Conservation (phyloP, 2,888 invertebrate genomes). For the Ormyrus pomaceus region DNA sequence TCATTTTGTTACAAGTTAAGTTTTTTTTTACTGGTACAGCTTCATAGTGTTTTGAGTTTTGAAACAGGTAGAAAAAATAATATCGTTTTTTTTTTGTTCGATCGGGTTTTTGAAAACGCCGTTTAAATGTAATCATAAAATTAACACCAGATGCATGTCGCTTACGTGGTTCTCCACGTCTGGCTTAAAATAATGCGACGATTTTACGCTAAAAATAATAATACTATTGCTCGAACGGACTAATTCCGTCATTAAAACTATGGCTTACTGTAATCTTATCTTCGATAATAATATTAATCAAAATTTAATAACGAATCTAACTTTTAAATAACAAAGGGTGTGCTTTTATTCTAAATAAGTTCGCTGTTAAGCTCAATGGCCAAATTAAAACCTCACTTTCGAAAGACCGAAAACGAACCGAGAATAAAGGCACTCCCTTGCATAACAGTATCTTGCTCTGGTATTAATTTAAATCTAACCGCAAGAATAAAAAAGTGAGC, state of each 20-base stretch:
- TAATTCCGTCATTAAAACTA: conserved; percentile 62
- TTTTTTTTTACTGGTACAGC: not conserved
- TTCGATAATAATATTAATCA: conserved; percentile 55
- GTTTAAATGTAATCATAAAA: conserved; percentile 54
- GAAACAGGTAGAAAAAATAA: not conserved
- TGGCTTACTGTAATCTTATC: conserved; percentile 59
- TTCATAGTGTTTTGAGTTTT: not conserved
- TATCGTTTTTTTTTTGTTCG: not conserved
- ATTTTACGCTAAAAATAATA: conserved; percentile 63
- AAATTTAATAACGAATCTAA: conserved; percentile 58
- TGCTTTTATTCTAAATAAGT: conserved; percentile 57
- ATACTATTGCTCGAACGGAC: conserved; percentile 60
- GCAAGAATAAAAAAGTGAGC: conserved; percentile 50
- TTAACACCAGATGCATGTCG: conserved; percentile 71
- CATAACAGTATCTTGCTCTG: conserved; percentile 56
- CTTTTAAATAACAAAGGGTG: conserved; percentile 61
- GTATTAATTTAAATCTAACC: conserved; percentile 62
- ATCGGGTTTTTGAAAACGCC: not conserved
- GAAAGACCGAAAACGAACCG: not conserved
- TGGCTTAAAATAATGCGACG: conserved; percentile 55
- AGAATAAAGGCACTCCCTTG: conserved; percentile 46
- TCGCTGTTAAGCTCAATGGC: not conserved
- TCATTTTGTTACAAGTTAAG: not conserved
- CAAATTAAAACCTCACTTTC: not conserved
- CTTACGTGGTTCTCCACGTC: conserved; percentile 56